Conservation (phyloP, 1,140 invertebrate species). For the Penaeus japonicus region DNA sequence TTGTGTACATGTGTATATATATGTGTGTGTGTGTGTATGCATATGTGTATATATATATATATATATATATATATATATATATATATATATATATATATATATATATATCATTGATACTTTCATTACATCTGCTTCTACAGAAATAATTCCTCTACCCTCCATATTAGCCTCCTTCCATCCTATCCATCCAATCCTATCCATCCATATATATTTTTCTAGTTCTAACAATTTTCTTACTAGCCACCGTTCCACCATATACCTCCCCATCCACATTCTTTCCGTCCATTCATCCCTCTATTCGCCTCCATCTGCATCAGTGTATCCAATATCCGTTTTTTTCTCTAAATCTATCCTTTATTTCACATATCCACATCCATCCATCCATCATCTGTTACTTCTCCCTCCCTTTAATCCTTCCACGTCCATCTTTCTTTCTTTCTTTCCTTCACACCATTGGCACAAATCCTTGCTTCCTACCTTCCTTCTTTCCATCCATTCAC, state of each 20-base stretch:
- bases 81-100: not conserved
- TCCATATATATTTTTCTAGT: not conserved
- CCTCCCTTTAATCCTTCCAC: not conserved
- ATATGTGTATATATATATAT: not conserved
- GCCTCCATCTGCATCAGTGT: no score
- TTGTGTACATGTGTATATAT: not conserved
- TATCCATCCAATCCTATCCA: not conserved
- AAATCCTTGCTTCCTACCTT: no score
- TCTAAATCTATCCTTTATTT: not conserved
- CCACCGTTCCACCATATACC: not conserved
- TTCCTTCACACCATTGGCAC: not conserved
- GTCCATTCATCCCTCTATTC: not conserved
- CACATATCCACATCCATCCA: not conserved
- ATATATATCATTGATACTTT: no score
- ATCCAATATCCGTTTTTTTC: no score
- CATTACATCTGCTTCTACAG: no score
- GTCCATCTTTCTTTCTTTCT: not conserved
- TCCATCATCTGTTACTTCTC: not conserved
- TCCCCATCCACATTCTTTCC: not conserved
- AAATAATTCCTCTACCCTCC: not conserved
- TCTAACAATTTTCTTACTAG: not conserved
- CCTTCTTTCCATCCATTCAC: not conserved
- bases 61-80: not conserved
- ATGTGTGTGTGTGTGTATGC: not conserved
- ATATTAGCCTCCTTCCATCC: not conserved